phyloP scores from a whole-genome alignment of 1,140 invertebrate genomes.

The Himalopsyche phryganea region DNA sequence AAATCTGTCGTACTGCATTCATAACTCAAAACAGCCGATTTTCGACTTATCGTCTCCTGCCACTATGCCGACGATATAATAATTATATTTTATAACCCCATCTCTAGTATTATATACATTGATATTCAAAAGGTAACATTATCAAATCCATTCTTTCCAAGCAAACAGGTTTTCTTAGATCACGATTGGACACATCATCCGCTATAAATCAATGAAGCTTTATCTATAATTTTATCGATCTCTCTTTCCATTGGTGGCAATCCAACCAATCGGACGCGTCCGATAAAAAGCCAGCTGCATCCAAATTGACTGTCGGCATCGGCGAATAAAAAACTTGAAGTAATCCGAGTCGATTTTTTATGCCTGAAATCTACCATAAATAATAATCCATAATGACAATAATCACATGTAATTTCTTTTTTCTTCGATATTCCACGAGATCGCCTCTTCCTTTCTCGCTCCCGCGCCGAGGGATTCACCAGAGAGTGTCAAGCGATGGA shows the following conservation, averaged over 20 bases:
- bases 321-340: not conserved
- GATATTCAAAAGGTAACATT: too few species aligned
- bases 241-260: conserved; percentile 16
- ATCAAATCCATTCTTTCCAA: too few species aligned
- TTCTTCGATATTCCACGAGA: too few species aligned
- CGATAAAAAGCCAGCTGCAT: not conserved
- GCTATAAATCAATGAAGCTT: conserved; percentile 25
- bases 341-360: conserved; percentile 24
- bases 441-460: too few species aligned
- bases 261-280: conserved; percentile 17
- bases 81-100: too few species aligned
- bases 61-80: too few species aligned
- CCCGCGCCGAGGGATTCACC: too few species aligned
- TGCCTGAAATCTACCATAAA: conserved; percentile 25
- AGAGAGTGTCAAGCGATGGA: too few species aligned
- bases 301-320: conserved; percentile 1
- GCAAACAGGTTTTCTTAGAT: conserved; percentile 2
- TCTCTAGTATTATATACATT: too few species aligned
- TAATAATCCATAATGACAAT: conserved; percentile 35
- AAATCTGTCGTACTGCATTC: too few species aligned
- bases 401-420: conserved; percentile 28
- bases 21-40: too few species aligned
- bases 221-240: conserved; percentile 19
- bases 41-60: too few species aligned
- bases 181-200: conserved; percentile 7